A percentile compares a stretch with the other conserved stretches of the same genome.
These are phyloP conservation scores for Sinodicranocentrus sp. DNA, from an alignment of 2,888 invertebrate species.

Conservation along the genomic window DNA sequence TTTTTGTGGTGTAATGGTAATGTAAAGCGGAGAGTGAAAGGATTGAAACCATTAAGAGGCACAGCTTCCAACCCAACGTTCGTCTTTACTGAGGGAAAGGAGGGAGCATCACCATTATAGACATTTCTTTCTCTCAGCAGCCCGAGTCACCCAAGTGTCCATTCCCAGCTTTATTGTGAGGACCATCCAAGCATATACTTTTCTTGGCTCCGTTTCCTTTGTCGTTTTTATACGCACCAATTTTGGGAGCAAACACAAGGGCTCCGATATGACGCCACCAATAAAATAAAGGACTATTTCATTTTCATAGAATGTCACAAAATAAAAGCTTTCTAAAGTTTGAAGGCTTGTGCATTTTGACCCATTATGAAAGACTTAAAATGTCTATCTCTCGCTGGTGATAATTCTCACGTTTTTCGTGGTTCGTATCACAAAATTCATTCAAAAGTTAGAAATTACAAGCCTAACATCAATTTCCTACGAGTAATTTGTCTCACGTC, in stretches of 20 bases:
- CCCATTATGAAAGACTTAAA: not conserved
- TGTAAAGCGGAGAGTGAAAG: slow-evolving; percentile 42
- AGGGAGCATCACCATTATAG: slow-evolving; percentile 2
- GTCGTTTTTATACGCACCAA: not conserved
- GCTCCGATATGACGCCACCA: no score
- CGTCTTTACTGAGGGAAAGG: slow-evolving; percentile 10
- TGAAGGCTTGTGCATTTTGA: not conserved
- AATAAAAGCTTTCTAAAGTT: not conserved
- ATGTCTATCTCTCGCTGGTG: not conserved
- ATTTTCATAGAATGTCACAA: not conserved
- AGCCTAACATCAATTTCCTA: not conserved
- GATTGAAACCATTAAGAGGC: slow-evolving; percentile 55
- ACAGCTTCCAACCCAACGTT: slow-evolving; percentile 28
- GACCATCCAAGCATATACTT: not conserved
- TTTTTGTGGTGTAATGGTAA: slow-evolving; percentile 47
- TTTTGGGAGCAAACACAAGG: not conserved
- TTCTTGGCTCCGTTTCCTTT: slow-evolving; percentile 44
- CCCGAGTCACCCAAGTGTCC: slow-evolving; percentile 53
- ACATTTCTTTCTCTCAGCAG: not conserved
- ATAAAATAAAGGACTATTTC: not conserved
- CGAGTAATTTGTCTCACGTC: not conserved
- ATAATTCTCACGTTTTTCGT: no score
- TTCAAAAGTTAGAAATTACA: not conserved
- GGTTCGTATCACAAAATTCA: no score
- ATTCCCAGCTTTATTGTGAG: slow-evolving; percentile 56